These are phyloP conservation scores for Chaetophractus vellerosus DNA, from an alignment of 2,797 vertebrate genomes.

Conservation along the genomic window DNA sequence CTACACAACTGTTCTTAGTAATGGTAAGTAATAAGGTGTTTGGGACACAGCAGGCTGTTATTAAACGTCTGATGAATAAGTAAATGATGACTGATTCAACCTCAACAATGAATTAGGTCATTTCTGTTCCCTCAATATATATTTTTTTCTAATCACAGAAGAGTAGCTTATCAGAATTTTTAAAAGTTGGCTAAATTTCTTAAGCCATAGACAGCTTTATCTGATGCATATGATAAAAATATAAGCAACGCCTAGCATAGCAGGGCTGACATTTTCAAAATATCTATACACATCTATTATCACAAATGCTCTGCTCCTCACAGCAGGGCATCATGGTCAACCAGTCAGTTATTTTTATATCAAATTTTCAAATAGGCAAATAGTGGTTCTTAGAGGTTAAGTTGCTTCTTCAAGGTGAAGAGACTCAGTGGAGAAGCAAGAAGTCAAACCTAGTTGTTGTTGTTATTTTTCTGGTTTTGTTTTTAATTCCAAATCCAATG, in stretches of 20 bases:
- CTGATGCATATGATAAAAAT: not conserved
- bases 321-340: not conserved
- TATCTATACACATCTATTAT: not conserved
- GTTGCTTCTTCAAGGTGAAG: constrained; percentile 35
- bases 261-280: not conserved
- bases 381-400: not conserved
- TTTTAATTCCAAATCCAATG: not conserved
- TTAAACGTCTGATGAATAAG: not conserved
- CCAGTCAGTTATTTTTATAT: not conserved
- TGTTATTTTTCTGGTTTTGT: not conserved
- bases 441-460: not conserved
- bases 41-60: not conserved
- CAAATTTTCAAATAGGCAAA: constrained; percentile 4
- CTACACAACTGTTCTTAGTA: not conserved
- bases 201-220: not conserved
- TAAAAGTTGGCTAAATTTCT: not conserved
- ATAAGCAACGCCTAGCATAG: not conserved
- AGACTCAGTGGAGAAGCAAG: not conserved
- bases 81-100: not conserved
- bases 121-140: not conserved
- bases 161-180: not conserved
- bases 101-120: not conserved
- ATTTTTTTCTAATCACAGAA: constrained; percentile 39
- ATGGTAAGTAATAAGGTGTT: not conserved
- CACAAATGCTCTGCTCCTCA: not conserved